Percentiles rank a stretch among this genome's conserved stretches.
phyloP scores from a whole-genome alignment of 2,888 invertebrate species.

The Lithosia quadra region DNA sequence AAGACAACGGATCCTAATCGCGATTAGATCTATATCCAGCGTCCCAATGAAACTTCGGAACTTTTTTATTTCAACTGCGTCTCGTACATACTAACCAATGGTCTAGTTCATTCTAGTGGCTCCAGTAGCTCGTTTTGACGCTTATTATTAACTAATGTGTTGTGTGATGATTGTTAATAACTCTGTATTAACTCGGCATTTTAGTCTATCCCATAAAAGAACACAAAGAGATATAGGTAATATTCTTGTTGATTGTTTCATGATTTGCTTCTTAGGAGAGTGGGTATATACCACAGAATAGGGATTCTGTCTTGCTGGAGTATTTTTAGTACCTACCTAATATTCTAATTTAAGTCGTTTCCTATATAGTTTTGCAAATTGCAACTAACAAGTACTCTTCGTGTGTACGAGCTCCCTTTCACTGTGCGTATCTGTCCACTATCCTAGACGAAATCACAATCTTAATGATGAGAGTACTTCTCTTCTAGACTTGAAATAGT shows the following conservation, averaged over 20 bases:
- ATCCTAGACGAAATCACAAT: neutral
- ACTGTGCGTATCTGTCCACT: neutral
- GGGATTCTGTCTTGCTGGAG: too few species aligned
- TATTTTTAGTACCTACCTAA: too few species aligned
- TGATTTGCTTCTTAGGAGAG: too few species aligned
- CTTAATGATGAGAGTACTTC: neutral
- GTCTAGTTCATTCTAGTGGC: neutral
- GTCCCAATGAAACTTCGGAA: neutral
- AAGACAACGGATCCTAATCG: conserved; percentile 2
- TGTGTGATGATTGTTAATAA: neutral
- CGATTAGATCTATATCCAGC: conserved; percentile 4
- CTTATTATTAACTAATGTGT: neutral
- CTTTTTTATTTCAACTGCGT: neutral
- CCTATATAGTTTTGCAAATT: too few species aligned
- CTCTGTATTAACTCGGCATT: too few species aligned
- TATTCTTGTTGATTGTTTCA: too few species aligned
- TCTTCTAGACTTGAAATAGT: neutral
- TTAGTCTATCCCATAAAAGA: too few species aligned
- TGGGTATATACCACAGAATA: too few species aligned
- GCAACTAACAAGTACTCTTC: neutral
- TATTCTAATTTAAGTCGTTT: too few species aligned
- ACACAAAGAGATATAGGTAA: neutral
- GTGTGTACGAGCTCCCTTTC: too few species aligned
- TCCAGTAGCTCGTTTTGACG: neutral
- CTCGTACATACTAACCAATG: neutral